phyloP scores from a whole-genome alignment of 2,113 vertebrate genomes.

The Cottus gobio region DNA sequence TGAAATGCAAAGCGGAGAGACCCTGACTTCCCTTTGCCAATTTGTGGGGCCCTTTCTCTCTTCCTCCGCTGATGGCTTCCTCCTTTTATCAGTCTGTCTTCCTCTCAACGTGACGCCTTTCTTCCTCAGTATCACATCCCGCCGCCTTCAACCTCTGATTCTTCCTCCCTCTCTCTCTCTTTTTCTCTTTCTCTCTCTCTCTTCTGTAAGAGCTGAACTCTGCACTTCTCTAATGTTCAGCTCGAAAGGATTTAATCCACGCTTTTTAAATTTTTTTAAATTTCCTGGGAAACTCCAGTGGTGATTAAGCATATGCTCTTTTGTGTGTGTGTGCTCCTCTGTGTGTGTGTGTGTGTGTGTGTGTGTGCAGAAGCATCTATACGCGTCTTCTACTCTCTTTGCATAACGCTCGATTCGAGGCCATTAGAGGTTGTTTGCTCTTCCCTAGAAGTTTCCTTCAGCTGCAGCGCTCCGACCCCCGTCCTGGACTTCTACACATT shows the following conservation, averaged over 20 bases:
- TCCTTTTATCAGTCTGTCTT: slow-evolving; percentile 72
- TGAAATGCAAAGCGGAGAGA: slow-evolving; percentile 83
- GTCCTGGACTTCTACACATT: background rate
- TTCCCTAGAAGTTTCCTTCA: background rate
- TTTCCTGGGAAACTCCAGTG: slow-evolving; percentile 71
- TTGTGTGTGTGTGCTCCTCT: slow-evolving; percentile 21
- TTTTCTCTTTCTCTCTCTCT: slow-evolving; percentile 43
- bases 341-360: background rate
- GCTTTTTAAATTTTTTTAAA: slow-evolving; percentile 52
- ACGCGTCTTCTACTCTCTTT: background rate
- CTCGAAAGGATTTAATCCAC: slow-evolving; percentile 70
- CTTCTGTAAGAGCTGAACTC: slow-evolving; percentile 74
- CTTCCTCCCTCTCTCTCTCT: slow-evolving; percentile 39
- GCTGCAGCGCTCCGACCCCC: background rate
- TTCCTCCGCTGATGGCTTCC: slow-evolving; percentile 61
- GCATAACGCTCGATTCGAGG: background rate
- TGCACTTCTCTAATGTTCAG: slow-evolving; percentile 74
- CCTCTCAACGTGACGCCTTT: slow-evolving; percentile 58
- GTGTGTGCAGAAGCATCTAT: background rate
- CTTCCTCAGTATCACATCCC: slow-evolving; percentile 64
- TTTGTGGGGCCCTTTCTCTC: slow-evolving; percentile 72
- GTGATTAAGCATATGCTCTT: slow-evolving; percentile 69
- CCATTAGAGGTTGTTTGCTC: slow-evolving; percentile 22
- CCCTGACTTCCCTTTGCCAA: slow-evolving; percentile 78
- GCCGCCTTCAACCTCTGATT: slow-evolving; percentile 67